Evolutionary conservation across 2,797 vertebrate species (phyloP).

Genomic region (Parambassis ranga): DNA sequence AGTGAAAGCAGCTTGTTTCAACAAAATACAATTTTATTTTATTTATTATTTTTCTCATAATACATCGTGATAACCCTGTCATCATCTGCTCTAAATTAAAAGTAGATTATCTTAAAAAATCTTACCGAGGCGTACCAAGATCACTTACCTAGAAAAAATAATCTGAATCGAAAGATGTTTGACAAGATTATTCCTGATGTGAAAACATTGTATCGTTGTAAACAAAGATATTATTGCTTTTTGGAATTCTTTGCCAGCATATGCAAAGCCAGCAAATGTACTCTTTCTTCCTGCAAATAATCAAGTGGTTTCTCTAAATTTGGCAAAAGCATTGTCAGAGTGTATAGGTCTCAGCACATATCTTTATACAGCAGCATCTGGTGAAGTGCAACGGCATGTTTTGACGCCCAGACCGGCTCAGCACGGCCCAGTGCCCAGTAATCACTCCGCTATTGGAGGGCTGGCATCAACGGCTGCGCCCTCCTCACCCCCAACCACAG

Average conservation of each 20-base stretch:
- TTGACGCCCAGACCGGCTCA: slow-evolving; percentile 56
- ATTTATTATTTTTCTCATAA: too few species aligned
- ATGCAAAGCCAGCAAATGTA: not conserved
- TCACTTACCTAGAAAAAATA: slow-evolving; percentile 28
- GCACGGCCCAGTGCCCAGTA: slow-evolving; percentile 71
- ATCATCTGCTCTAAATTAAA: slow-evolving; percentile 28
- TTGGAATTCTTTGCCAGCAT: not conserved
- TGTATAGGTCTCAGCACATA: slow-evolving; percentile 34
- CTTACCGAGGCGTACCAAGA: not conserved
- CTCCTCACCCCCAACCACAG: slow-evolving; percentile 59
- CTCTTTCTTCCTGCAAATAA: slow-evolving; percentile 3
- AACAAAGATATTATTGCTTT: not conserved
- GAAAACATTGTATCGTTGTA: slow-evolving; percentile 3
- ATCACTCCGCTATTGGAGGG: slow-evolving; percentile 67
- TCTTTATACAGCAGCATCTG: slow-evolving; percentile 49
- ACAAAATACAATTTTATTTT: too few species aligned
- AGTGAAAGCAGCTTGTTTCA: too few species aligned
- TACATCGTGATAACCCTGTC: slow-evolving; percentile 2
- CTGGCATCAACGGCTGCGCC: slow-evolving; percentile 57
- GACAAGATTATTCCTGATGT: slow-evolving; percentile 1
- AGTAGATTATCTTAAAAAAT: slow-evolving; percentile 17
- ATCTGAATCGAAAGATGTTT: slow-evolving; percentile 19
- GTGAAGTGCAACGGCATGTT: slow-evolving; percentile 64
- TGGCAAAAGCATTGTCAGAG: slow-evolving; percentile 16
- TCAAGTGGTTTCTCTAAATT: slow-evolving; percentile 19